A percentile compares a stretch with the other conserved stretches of the same genome.
These are phyloP conservation scores for Scaptomyza cyrtandrae DNA, from an alignment of 2,888 invertebrate genomes.

Conservation along the genomic window DNA sequence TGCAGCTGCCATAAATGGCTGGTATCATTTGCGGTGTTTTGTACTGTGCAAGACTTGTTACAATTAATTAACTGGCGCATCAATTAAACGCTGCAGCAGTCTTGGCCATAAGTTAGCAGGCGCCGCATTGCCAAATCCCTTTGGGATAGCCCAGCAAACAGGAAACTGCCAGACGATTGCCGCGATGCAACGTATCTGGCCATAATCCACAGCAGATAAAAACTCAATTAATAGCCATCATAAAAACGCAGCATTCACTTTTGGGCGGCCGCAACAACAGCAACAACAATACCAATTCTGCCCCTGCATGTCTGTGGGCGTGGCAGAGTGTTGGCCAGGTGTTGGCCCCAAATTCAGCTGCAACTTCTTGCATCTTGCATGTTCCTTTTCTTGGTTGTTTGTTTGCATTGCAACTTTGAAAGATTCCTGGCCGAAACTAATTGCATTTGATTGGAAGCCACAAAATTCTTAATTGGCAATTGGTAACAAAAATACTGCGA, in stretches of 20 bases:
- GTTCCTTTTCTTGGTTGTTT: slow-evolving; percentile 3
- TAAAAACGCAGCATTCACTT: slow-evolving; percentile 35
- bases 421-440: neutral
- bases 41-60: slow-evolving; percentile 66
- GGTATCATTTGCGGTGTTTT: slow-evolving; percentile 63
- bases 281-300: too few species aligned
- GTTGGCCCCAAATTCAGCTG: slow-evolving; percentile 13
- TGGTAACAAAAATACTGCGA: too few species aligned
- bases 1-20: slow-evolving; percentile 61
- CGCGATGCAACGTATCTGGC: slow-evolving; percentile 7
- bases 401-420: slow-evolving; percentile 1
- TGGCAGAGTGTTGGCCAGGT: slow-evolving; percentile 11
- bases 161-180: slow-evolving; percentile 30
- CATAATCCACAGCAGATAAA: slow-evolving; percentile 70
- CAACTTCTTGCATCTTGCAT: neutral
- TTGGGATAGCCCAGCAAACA: slow-evolving; percentile 33
- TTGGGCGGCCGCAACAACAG: slow-evolving; percentile 2
- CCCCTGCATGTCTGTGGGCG: neutral
- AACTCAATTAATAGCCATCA: slow-evolving; percentile 71
- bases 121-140: slow-evolving; percentile 57
- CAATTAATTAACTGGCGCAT: slow-evolving; percentile 77
- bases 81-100: slow-evolving; percentile 64
- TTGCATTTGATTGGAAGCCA: slow-evolving; percentile 2
- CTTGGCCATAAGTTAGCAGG: slow-evolving; percentile 38
- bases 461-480: neutral